Base-by-base conservation (phyloP, 2,113 vertebrate genomes). In the Noturus placidus region DNA sequence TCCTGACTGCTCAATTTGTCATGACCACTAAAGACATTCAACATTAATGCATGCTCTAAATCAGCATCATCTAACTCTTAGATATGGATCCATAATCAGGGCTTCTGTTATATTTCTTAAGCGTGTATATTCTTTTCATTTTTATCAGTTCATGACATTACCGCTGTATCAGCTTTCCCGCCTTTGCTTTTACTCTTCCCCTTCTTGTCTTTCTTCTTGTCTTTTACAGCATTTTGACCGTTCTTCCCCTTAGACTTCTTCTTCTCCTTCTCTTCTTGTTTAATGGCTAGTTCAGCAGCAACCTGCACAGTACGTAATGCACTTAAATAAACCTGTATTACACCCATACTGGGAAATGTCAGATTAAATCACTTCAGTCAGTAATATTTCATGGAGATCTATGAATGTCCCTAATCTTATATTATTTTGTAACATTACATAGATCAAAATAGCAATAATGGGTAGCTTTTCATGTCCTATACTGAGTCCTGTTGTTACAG, bases 251-350 rank as follows among this genome's bases (percentile, higher is more conserved):
- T 93, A 13, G 86, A 89, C 59, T 89, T 88, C 69, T 88, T 91
- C 87, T 91, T 93, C 61, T 95, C 92, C 6, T 91, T 94, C 20
- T 94, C 95, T 42, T 93, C 92, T 90, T 95, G 93, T 80, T 56
- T 93, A 56, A 90, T 92, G 85, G 91, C 88, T 38, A 97, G 91
- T 46, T 97, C 95, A 1, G 92, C 92, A 52, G 90, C 88, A 0
- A 97, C 93, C 96, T 97, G 92, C 20, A 86, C 84, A 86, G 74
- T 78, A 88, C n/a, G 52, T 56, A 77, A 52, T 5, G 67, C n/a
- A n/a, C 74, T 42, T 56, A n/a, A 89, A 85, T n/a, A 38, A 38
- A n/a, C 27, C 14, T 69, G 20, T 20, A 30, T 52, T 35, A 30
- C 30, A 50, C 25, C 42, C 74, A 15, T 50, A 50, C 42, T 50